These are phyloP conservation scores for Diaprepes abbreviatus DNA, from an alignment of 2,888 invertebrate genomes.

Conservation along the genomic window DNA sequence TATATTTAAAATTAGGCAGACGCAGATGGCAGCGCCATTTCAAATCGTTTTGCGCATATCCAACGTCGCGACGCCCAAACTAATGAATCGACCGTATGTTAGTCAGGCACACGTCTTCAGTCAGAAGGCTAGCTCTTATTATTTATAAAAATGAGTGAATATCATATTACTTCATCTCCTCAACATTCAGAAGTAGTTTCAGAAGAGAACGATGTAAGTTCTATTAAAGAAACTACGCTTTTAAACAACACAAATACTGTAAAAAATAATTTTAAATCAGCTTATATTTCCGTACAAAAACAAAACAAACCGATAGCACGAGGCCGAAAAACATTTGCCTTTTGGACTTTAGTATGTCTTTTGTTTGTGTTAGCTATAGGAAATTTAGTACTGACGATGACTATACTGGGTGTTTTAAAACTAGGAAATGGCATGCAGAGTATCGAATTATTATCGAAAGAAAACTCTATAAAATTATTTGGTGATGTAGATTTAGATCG, in stretches of 20 bases:
- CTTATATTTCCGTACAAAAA: conserved; percentile 63
- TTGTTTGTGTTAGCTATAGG: conserved; percentile 82
- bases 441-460: conserved; percentile 83
- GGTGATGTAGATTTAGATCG: conserved; percentile 83
- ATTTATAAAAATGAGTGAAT: conserved; percentile 39
- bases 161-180: conserved; percentile 57
- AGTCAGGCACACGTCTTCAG: background rate
- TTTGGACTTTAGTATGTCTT: conserved; percentile 83
- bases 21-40: background rate
- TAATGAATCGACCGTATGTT: conserved; percentile 25
- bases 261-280: conserved; percentile 60
- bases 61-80: conserved; percentile 28
- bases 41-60: conserved; percentile 6
- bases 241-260: conserved; percentile 60
- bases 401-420: conserved; percentile 84
- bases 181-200: conserved; percentile 63
- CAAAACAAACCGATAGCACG: conserved; percentile 62
- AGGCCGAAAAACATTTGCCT: conserved; percentile 77
- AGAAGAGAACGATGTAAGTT: conserved; percentile 62
- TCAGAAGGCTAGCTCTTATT: background rate
- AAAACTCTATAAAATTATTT: conserved; percentile 82
- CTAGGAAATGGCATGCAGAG: conserved; percentile 89
- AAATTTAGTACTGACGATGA: conserved; percentile 84
- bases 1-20: conserved; percentile 5
- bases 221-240: conserved; percentile 61